Percentiles rank a stretch among this genome's conserved stretches.
Conservation (phyloP, 2,797 vertebrate species). For the Tinamus major region DNA sequence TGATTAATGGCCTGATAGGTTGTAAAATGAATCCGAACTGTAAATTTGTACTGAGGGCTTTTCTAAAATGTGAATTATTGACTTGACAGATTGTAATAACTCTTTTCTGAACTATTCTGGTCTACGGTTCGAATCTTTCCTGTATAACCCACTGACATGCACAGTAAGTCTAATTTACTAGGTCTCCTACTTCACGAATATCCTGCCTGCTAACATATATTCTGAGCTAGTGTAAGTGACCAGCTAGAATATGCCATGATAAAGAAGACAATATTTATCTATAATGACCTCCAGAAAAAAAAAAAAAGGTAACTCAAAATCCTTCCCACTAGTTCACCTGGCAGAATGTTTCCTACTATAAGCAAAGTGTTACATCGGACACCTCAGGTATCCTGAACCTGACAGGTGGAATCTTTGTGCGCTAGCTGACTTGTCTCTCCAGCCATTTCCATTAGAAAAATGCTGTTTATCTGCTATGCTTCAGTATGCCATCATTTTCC, state of each 20-base stretch:
- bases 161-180: constrained; percentile 48
- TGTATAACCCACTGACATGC: constrained; percentile 50
- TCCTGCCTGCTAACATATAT: constrained; percentile 14
- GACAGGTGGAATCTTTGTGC: neutral
- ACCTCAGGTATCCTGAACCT: neutral
- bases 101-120: constrained; percentile 60
- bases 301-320: constrained; percentile 1
- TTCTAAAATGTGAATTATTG: constrained; percentile 69
- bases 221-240: constrained; percentile 21
- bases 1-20: constrained; percentile 66
- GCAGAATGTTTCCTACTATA: constrained; percentile 7
- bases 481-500: neutral
- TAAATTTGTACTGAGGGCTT: constrained; percentile 64
- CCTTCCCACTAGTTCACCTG: neutral
- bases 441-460: neutral
- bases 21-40: constrained; percentile 69
- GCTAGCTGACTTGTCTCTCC: neutral
- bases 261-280: constrained; percentile 19
- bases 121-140: constrained; percentile 58
- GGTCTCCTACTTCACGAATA: neutral
- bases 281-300: neutral
- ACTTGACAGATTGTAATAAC: constrained; percentile 65
- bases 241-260: constrained; percentile 10
- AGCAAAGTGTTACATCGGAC: neutral
- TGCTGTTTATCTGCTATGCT: neutral